These are phyloP conservation scores for Salvelinus namaycush DNA, from an alignment of 2,113 vertebrate genomes.

Conservation along the genomic window DNA sequence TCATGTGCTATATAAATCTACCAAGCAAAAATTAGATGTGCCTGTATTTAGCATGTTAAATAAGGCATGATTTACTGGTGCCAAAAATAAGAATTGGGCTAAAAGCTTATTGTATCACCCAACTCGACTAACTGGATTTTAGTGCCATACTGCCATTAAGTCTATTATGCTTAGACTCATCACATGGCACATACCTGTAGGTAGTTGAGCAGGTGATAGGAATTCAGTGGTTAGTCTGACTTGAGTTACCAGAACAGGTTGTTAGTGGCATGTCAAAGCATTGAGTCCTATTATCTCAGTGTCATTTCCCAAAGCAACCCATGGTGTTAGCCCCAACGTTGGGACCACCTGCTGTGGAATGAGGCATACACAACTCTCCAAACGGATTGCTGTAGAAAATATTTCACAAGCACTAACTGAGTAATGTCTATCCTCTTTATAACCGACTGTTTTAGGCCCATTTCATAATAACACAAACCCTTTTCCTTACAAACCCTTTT, in stretches of 20 bases:
- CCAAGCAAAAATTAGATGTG: too few relatives aligned
- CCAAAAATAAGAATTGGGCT: not conserved
- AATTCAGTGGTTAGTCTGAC: not conserved
- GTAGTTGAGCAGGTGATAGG: not conserved
- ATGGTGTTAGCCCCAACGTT: not conserved
- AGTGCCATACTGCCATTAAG: not conserved
- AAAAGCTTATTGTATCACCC: not conserved
- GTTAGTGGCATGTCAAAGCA: not conserved
- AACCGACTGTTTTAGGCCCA: not conserved
- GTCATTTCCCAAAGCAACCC: not conserved
- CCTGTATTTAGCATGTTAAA: too few relatives aligned
- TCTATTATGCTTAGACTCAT: not conserved
- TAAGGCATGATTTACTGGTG: too few relatives aligned
- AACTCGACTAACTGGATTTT: not conserved
- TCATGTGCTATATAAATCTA: not conserved
- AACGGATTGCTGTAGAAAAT: not conserved
- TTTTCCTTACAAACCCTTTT: constrained; percentile 21
- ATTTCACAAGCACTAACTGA: not conserved
- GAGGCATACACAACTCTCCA: constrained; percentile 1
- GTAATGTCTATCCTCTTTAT: not conserved
- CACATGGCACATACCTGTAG: too few relatives aligned
- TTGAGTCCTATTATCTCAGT: constrained; percentile 1
- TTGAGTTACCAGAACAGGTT: not conserved
- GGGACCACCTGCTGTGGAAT: not conserved
- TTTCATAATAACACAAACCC: not conserved